A percentile compares a stretch with the other conserved stretches of the same genome.
These are phyloP conservation scores for Drosophila carrolli DNA, from an alignment of 1,140 invertebrate species.

Conservation along the genomic window DNA sequence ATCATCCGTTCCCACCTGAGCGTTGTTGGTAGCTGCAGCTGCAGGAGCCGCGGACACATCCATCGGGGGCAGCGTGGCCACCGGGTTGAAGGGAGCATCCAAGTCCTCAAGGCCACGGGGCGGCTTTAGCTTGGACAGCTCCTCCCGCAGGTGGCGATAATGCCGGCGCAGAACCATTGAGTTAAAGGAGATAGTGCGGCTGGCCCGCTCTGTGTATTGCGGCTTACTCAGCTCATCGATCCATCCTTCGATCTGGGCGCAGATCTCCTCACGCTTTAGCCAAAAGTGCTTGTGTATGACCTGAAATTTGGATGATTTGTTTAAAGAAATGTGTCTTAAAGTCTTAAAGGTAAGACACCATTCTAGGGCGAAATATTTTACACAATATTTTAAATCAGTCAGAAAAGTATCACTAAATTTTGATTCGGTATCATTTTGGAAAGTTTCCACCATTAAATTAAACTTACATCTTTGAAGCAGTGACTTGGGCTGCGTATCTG, in stretches of 20 bases:
- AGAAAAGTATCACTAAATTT: too few relatives aligned
- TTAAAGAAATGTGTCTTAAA: too few relatives aligned
- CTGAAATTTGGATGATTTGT: slow-evolving; percentile 81
- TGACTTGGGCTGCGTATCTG: slow-evolving; percentile 95
- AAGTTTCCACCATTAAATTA: not conserved
- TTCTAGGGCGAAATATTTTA: too few relatives aligned
- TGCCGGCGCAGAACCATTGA: slow-evolving; percentile 91
- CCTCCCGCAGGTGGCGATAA: slow-evolving; percentile 91
- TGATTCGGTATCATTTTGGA: too few relatives aligned
- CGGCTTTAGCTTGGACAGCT: slow-evolving; percentile 91
- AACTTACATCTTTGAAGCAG: slow-evolving; percentile 95
- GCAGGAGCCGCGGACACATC: slow-evolving; percentile 58
- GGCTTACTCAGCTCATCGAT: slow-evolving; percentile 92
- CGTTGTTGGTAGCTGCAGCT: slow-evolving; percentile 40
- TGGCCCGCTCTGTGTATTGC: slow-evolving; percentile 89
- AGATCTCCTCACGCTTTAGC: slow-evolving; percentile 96
- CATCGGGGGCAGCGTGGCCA: slow-evolving; percentile 80
- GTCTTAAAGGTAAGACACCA: too few relatives aligned
- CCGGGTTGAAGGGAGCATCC: slow-evolving; percentile 87
- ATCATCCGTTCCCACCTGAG: slow-evolving; percentile 65
- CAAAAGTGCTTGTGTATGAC: slow-evolving; percentile 97
- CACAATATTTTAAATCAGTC: too few relatives aligned
- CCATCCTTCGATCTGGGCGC: slow-evolving; percentile 95
- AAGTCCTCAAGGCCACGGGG: slow-evolving; percentile 90
- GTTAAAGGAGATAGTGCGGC: slow-evolving; percentile 90